A percentile compares a stretch with the other conserved stretches of the same genome.
Conservation (phyloP, 2,113 vertebrate species). For the Prietella phreatophila region DNA sequence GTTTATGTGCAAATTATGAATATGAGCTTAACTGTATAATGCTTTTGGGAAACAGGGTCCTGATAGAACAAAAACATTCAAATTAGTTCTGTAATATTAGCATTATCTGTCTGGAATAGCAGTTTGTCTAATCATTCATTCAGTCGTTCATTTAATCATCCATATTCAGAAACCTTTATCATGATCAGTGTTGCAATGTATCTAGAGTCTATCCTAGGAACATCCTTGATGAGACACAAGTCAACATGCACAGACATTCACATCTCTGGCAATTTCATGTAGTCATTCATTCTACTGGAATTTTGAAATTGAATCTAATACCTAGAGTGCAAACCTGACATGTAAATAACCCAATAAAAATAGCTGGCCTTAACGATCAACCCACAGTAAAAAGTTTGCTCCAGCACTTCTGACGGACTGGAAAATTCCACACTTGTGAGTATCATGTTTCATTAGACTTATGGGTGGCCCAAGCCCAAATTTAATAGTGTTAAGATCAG, state of each 20-base stretch:
- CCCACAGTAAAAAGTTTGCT: not conserved
- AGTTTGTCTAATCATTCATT: not conserved
- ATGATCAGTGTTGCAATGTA: not conserved
- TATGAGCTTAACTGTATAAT: not conserved
- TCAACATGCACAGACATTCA: not conserved
- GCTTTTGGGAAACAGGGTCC: not conserved
- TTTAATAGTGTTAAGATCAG: not conserved
- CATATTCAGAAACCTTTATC: not conserved
- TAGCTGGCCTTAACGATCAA: not conserved
- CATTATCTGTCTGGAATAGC: not conserved
- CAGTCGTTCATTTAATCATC: not conserved
- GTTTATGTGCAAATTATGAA: not conserved
- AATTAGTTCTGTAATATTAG: not conserved
- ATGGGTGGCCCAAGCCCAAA: slow-evolving; percentile 1
- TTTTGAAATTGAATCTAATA: not conserved
- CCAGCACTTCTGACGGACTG: slow-evolving; percentile 26
- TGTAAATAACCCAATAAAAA: not conserved
- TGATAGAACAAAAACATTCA: not conserved
- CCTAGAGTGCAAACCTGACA: not conserved
- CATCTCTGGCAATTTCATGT: not conserved
- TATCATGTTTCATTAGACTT: slow-evolving; percentile 52
- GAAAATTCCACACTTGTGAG: slow-evolving; percentile 54
- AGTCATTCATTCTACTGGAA: not conserved
- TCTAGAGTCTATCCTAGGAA: not conserved
- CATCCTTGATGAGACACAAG: not conserved